phyloP scores from a whole-genome alignment of 2,888 invertebrate species.

The Spodoptera littoralis region DNA sequence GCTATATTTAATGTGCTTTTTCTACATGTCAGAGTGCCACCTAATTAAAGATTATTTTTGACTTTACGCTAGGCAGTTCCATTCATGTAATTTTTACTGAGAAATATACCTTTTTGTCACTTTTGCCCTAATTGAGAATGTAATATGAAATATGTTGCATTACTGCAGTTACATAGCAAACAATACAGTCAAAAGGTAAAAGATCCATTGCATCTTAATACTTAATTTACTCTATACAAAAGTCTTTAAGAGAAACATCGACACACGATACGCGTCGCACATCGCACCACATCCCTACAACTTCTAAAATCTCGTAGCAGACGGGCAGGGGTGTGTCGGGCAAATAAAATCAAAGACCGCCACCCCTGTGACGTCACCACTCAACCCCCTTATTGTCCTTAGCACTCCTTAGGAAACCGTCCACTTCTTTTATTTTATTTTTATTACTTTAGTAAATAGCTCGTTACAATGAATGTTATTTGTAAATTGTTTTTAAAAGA shows the following conservation, averaged over 20 bases:
- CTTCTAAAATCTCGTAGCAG: conserved; percentile 26
- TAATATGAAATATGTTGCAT: too few species aligned
- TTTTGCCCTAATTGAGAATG: too few species aligned
- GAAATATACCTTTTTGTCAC: too few species aligned
- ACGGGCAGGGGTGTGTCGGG: conserved; percentile 21
- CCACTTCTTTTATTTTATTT: conserved; percentile 38
- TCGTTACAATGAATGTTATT: conserved; percentile 12
- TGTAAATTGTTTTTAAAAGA: background rate
- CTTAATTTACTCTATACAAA: too few species aligned
- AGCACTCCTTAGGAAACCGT: conserved; percentile 12
- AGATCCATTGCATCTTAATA: too few species aligned
- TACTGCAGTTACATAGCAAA: too few species aligned
- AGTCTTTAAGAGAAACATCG: background rate
- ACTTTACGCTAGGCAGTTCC: too few species aligned
- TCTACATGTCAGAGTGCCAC: too few species aligned
- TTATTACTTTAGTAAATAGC: conserved; percentile 38
- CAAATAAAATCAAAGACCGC: conserved; percentile 56
- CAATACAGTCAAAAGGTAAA: too few species aligned
- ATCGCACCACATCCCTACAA: conserved; percentile 17
- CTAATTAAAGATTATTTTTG: too few species aligned
- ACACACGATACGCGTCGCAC: background rate
- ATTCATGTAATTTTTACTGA: too few species aligned
- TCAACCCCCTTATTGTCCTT: conserved; percentile 22
- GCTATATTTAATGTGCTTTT: too few species aligned
- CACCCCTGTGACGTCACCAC: conserved; percentile 20